Evolutionary conservation across 2,113 vertebrate species (phyloP).

Genomic region (Elephantulus edwardii): DNA sequence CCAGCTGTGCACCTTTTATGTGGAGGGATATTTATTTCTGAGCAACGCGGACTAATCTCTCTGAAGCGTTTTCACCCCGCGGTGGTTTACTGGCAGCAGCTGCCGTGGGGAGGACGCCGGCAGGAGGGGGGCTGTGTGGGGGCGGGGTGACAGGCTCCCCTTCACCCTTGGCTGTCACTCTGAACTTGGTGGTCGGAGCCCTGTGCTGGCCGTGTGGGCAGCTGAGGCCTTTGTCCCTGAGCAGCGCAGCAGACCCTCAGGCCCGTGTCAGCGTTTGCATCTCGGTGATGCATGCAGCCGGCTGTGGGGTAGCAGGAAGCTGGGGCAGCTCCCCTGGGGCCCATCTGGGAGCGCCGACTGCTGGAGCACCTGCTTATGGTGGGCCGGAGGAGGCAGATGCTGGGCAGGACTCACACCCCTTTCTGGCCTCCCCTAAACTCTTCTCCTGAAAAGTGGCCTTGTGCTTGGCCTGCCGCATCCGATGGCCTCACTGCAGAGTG

Average conservation of each 20-base stretch:
- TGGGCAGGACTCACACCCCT: no score
- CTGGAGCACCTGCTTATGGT: no score
- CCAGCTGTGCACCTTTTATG: not conserved
- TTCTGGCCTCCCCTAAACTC: not conserved
- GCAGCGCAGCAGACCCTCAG: no score
- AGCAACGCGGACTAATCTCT: not conserved
- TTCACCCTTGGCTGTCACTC: no score
- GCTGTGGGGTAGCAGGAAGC: not conserved
- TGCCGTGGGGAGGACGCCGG: not conserved
- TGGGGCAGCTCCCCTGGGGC: not conserved
- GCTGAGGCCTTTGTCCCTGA: no score
- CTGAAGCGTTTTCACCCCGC: fast-evolving
- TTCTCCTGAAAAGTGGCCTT: not conserved
- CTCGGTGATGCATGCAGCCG: no score
- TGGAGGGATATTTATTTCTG: fast-evolving
- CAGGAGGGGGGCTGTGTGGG: fast-evolving
- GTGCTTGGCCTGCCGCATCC: not conserved
- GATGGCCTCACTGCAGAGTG: no score
- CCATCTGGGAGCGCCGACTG: not conserved
- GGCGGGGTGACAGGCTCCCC: not conserved
- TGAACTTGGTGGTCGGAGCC: no score
- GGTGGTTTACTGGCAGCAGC: not conserved
- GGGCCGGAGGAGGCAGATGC: no score
- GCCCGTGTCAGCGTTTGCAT: no score
- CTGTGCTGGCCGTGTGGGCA: no score